Percentiles rank a stretch among this genome's conserved stretches.
phyloP scores from a whole-genome alignment of 2,888 invertebrate species.

The Aplocera efformata region DNA sequence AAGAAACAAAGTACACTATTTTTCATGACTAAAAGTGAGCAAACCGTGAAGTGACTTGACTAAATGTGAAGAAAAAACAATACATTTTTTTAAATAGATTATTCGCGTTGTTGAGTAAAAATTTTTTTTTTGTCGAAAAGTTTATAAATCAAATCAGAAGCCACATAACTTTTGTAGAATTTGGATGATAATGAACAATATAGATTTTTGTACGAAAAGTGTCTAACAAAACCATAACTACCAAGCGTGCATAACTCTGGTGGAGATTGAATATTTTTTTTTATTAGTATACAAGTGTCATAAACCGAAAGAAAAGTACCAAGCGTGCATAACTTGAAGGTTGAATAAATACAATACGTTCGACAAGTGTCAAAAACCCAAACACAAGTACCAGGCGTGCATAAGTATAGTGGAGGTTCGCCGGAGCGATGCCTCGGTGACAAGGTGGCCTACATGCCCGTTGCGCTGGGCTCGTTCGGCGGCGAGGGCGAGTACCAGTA shows the following conservation, averaged over 20 bases:
- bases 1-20: not conserved
- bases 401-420: slow-evolving; percentile 4
- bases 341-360: not conserved
- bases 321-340: not conserved
- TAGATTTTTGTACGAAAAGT: too few relatives aligned
- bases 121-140: too few relatives aligned
- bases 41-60: too few relatives aligned
- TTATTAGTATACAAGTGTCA: too few relatives aligned
- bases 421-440: slow-evolving; percentile 78
- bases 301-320: not conserved
- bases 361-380: not conserved
- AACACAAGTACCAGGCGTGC: not conserved
- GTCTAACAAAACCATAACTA: not conserved
- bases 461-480: slow-evolving; percentile 83
- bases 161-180: too few relatives aligned
- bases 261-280: too few relatives aligned
- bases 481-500: slow-evolving; percentile 82
- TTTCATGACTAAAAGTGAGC: too few relatives aligned
- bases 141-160: too few relatives aligned
- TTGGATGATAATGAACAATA: too few relatives aligned
- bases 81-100: too few relatives aligned
- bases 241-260: slow-evolving; percentile 5
- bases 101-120: too few relatives aligned
- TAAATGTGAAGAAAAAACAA: too few relatives aligned
- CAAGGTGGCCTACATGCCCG: slow-evolving; percentile 84